Percentiles rank a stretch among this genome's conserved stretches.
Conservation (phyloP, 2,888 invertebrate genomes). For the Ectemnius cavifrons region DNA sequence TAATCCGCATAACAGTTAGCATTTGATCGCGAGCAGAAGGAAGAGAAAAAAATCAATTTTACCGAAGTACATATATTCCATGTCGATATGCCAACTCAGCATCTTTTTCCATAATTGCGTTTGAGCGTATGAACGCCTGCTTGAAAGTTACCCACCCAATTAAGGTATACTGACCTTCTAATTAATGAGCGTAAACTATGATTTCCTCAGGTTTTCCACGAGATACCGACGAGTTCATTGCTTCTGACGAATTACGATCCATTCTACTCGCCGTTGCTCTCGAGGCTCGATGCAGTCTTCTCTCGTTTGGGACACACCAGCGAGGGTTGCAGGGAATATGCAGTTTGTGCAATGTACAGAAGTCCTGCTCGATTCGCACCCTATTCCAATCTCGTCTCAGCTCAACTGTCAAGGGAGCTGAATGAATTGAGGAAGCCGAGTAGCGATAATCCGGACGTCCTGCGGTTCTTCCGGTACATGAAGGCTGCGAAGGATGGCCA, state of each 20-base stretch:
- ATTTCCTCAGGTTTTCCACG: slow-evolving; percentile 85
- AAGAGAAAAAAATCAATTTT: too few species aligned
- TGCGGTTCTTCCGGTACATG: slow-evolving; percentile 94
- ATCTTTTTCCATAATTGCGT: too few species aligned
- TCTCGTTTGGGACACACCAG: slow-evolving; percentile 83
- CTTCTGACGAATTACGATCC: slow-evolving; percentile 92
- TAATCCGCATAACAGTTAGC: too few species aligned
- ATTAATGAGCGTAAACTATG: too few species aligned
- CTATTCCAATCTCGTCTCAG: slow-evolving; percentile 92
- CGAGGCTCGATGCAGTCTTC: slow-evolving; percentile 91
- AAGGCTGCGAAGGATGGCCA: slow-evolving; percentile 93
- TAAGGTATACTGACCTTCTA: too few species aligned
- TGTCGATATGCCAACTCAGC: too few species aligned
- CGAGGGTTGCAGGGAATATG: slow-evolving; percentile 88
- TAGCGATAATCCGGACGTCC: slow-evolving; percentile 91
- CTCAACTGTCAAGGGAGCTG: slow-evolving; percentile 91
- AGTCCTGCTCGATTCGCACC: slow-evolving; percentile 94
- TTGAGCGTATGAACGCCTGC: too few species aligned
- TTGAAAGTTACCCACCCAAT: too few species aligned
- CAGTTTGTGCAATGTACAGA: slow-evolving; percentile 92
- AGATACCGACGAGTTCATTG: slow-evolving; percentile 90
- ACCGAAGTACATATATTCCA: too few species aligned
- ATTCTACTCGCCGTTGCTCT: slow-evolving; percentile 92
- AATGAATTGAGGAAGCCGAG: slow-evolving; percentile 92
- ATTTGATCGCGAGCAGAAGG: too few species aligned